Percentiles rank a stretch among this genome's conserved stretches.
Evolutionary conservation across 2,797 vertebrate genomes (phyloP).

Genomic region (Acanthurus leucopareius): DNA sequence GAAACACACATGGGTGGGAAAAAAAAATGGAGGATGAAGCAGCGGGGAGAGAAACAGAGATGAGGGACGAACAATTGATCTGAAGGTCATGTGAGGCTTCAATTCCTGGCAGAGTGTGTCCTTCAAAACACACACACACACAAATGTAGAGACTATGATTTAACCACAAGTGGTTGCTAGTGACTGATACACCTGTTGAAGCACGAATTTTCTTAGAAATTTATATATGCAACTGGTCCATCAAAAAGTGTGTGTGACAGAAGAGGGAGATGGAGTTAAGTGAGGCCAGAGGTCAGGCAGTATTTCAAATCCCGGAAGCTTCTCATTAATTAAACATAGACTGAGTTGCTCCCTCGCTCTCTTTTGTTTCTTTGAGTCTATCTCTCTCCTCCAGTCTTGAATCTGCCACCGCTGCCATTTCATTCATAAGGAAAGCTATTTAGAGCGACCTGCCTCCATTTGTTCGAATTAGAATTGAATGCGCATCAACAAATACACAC

Average conservation of each 20-base stretch:
- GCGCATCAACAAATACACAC: not conserved
- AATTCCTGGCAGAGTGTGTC: not conserved
- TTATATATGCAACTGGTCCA: conserved; percentile 4
- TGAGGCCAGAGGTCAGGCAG: conserved; percentile 51
- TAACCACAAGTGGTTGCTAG: not conserved
- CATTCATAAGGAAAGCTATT: conserved; percentile 64
- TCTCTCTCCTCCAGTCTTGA: conserved; percentile 20
- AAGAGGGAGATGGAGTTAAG: conserved; percentile 12
- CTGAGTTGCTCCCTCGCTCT: conserved; percentile 8
- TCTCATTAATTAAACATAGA: conserved; percentile 63
- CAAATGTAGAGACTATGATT: conserved; percentile 5
- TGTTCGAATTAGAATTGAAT: conserved; percentile 42
- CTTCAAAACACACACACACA: not conserved
- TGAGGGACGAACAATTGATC: conserved; percentile 61
- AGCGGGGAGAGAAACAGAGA: conserved; percentile 18
- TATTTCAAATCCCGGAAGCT: conserved; percentile 46
- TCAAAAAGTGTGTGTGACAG: conserved; percentile 21
- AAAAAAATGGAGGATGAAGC: conserved; percentile 27
- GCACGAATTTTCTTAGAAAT: not conserved
- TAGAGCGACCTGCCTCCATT: conserved; percentile 47
- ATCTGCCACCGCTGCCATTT: conserved; percentile 43
- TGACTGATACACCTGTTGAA: conserved; percentile 8
- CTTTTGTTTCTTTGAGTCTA: conserved; percentile 16
- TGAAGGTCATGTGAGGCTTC: conserved; percentile 27
- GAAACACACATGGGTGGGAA: conserved; percentile 1